Conservation (phyloP, 1,140 invertebrate genomes). For the Drosophila azteca region DNA sequence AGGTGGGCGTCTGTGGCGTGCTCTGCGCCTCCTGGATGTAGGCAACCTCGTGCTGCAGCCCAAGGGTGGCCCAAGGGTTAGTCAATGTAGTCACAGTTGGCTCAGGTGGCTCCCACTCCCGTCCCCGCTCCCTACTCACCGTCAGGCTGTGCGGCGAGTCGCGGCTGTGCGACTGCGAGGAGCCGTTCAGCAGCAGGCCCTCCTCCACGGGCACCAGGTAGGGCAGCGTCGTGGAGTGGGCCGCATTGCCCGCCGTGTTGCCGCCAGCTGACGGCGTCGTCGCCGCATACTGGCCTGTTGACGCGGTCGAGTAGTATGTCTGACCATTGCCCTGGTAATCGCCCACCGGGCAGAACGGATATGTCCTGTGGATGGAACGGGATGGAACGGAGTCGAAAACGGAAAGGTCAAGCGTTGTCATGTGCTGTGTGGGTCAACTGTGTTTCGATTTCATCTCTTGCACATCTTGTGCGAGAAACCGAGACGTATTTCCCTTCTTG, state of each 20-base stretch:
- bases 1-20: slow-evolving; percentile 88
- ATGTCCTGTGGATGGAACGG: slow-evolving; percentile 86
- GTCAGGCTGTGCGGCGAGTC: slow-evolving; percentile 89
- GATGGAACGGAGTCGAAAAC: not conserved
- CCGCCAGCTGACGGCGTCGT: slow-evolving; percentile 84
- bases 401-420: slow-evolving; percentile 18
- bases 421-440: not conserved
- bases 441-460: slow-evolving; percentile 1
- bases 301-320: slow-evolving; percentile 85
- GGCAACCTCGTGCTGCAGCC: slow-evolving; percentile 83
- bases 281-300: slow-evolving; percentile 84
- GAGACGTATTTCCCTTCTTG: too few relatives aligned
- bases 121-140: slow-evolving; percentile 68
- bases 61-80: slow-evolving; percentile 26
- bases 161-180: slow-evolving; percentile 86
- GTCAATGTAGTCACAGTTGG: slow-evolving; percentile 54
- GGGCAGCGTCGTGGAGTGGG: slow-evolving; percentile 88
- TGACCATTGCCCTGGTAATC: slow-evolving; percentile 86
- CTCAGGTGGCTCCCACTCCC: slow-evolving; percentile 54
- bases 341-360: slow-evolving; percentile 93
- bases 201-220: slow-evolving; percentile 86
- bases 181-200: slow-evolving; percentile 86
- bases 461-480: not conserved
- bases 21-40: slow-evolving; percentile 85
- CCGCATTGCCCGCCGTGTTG: slow-evolving; percentile 41